Evolutionary conservation across 2,797 vertebrate genomes (phyloP), one percentile per base, ranked within the genome.

Genomic region (Pelodytes ibericus): DNA sequence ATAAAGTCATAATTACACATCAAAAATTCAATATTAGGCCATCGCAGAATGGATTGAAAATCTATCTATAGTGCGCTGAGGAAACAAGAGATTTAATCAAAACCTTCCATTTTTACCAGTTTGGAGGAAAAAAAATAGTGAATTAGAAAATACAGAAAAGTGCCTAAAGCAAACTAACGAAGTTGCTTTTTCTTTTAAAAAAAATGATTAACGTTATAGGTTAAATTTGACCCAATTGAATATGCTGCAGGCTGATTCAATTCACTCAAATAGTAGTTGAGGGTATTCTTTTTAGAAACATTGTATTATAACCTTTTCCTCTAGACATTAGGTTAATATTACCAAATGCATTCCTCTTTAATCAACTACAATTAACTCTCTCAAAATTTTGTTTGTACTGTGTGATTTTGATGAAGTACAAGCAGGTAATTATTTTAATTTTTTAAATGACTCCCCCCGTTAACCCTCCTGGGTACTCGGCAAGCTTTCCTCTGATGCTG

Each of bases 1-100:
- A 57, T 1, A 24, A 81, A 72, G 49, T 75, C 63, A 81, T 27
- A 29, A 18, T 58, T 87, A 80, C 73, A n/a, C 80, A 74, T 26
- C 58, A 74, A 18, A 39, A 71, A 71, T 11, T 41, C 77, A 84
- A 70, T 53, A 47, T 49, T 57, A 81, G 69, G 71, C 58, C 59
- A 56, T 71, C 1, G 29, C 3, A 3, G 76, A 84, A 82, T 30
- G 44, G 44, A 80, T 64, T 24, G 70, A 57, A 49, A 80, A 76
- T 81, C 82, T 81, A 82, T 58, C 27, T 75, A 63, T 63, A 64
- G 58, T 60, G 25, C 39, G 29, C 57, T 39, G 60, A 15, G 64
- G 64, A 68, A 72, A 72, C 56, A 61, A 51, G 59, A 57, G 33
- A 60, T 66, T n/a, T 30, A 47, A 72, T 72, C 62, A 72, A 65